Evolutionary conservation across 2,888 invertebrate species (phyloP).

Genomic region (Monochamus alternatus): DNA sequence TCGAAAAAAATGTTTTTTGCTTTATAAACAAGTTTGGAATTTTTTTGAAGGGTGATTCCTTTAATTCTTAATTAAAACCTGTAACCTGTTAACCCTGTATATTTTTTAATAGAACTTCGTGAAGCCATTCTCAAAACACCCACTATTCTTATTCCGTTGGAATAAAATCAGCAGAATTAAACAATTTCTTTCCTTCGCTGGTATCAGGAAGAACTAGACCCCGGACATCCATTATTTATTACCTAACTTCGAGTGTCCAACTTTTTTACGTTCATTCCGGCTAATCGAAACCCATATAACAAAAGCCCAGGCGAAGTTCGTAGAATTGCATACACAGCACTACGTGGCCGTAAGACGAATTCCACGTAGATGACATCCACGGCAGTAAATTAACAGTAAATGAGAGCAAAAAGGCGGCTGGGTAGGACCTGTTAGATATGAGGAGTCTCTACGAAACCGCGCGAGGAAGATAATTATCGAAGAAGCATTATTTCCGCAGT

Average conservation of each 20-base stretch:
- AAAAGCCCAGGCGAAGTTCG: background rate
- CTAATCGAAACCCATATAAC: background rate
- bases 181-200: too few species aligned
- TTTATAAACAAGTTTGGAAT: too few species aligned
- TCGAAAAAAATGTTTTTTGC: too few species aligned
- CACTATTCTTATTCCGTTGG: too few species aligned
- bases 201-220: too few species aligned
- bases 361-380: background rate
- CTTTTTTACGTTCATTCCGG: background rate
- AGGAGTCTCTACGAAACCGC: background rate
- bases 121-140: too few species aligned
- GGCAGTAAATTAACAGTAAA: background rate
- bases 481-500: background rate
- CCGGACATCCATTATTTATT: too few species aligned
- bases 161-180: too few species aligned
- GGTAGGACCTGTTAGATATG: background rate
- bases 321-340: conserved; percentile 9
- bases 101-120: too few species aligned
- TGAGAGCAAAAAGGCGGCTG: background rate
- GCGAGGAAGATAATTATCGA: background rate
- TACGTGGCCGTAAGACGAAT: background rate
- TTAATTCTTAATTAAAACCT: too few species aligned
- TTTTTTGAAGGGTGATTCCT: too few species aligned
- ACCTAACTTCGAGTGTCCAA: background rate
- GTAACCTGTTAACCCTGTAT: too few species aligned